A percentile compares a stretch with the other conserved stretches of the same genome.
These are phyloP conservation scores for Hirtodrosophila alboralis DNA, from an alignment of 2,888 invertebrate genomes.

Conservation along the genomic window DNA sequence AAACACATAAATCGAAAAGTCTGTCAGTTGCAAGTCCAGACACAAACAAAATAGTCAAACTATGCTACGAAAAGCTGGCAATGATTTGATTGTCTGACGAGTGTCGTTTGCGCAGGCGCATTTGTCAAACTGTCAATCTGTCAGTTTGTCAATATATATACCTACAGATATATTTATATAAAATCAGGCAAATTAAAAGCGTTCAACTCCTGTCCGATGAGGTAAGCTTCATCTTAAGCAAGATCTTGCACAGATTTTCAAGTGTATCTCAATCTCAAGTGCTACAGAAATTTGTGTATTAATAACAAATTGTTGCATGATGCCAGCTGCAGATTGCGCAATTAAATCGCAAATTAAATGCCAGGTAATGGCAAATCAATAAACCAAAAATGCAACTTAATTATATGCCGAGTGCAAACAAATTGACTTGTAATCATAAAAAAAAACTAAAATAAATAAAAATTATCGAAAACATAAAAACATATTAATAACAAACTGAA, in stretches of 20 bases:
- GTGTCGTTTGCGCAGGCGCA: constrained; percentile 34
- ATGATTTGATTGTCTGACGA: constrained; percentile 29
- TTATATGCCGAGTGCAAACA: constrained; percentile 9
- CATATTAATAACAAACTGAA: constrained; percentile 28
- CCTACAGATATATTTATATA: constrained; percentile 27
- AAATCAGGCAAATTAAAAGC: constrained; percentile 40
- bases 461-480: constrained; percentile 50
- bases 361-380: constrained; percentile 48
- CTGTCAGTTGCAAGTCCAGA: constrained; percentile 14
- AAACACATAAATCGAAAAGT: constrained; percentile 28
- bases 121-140: constrained; percentile 54
- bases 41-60: constrained; percentile 26
- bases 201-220: constrained; percentile 35
- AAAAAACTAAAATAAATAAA: constrained; percentile 20
- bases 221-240: constrained; percentile 40
- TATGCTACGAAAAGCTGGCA: constrained; percentile 16
- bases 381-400: constrained; percentile 12
- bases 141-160: not conserved
- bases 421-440: not conserved
- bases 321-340: not conserved
- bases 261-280: constrained; percentile 1
- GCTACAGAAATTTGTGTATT: constrained; percentile 13
- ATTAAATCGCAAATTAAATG: constrained; percentile 5
- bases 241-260: constrained; percentile 14
- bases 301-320: constrained; percentile 24